These are phyloP conservation scores for Thaumetopoea pityocampa DNA, from an alignment of 1,140 invertebrate species.

Conservation along the genomic window DNA sequence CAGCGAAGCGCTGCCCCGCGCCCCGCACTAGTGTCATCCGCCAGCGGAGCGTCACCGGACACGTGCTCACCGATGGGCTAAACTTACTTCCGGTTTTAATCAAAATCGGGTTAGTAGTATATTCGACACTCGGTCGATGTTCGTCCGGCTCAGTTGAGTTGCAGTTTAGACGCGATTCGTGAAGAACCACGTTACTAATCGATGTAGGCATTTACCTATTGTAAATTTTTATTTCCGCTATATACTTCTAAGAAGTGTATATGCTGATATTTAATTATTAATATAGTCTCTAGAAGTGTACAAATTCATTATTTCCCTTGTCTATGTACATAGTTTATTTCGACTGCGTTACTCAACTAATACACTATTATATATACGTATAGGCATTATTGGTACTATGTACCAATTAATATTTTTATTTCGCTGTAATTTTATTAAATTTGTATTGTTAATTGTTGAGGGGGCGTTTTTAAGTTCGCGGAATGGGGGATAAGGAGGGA, in stretches of 20 bases:
- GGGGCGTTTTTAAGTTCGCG: too few species aligned
- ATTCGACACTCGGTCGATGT: conserved; percentile 4
- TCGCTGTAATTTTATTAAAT: conserved; percentile 13
- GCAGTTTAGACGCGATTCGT: neutral
- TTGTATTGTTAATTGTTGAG: too few species aligned
- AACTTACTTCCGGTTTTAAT: conserved; percentile 19
- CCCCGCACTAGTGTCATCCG: conserved; percentile 20
- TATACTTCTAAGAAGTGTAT: conserved; percentile 56
- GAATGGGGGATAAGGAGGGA: too few species aligned
- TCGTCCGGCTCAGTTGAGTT: neutral
- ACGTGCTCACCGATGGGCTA: too few species aligned
- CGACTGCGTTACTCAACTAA: conserved; percentile 1
- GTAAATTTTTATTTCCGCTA: conserved; percentile 12
- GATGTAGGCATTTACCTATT: conserved; percentile 12
- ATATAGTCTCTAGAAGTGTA: conserved; percentile 31
- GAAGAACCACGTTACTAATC: neutral
- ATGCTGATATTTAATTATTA: conserved; percentile 36
- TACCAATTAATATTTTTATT: conserved; percentile 45
- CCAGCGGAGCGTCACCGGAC: neutral
- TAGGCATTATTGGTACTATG: conserved; percentile 57
- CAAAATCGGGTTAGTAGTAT: conserved; percentile 18
- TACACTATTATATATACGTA: too few species aligned
- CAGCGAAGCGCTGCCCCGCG: conserved; percentile 44
- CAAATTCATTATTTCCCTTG: conserved; percentile 23
- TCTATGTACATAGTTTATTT: conserved; percentile 4